A percentile compares a stretch with the other conserved stretches of the same genome.
Conservation (phyloP, 2,797 vertebrate genomes). For the Leuciscus waleckii region DNA sequence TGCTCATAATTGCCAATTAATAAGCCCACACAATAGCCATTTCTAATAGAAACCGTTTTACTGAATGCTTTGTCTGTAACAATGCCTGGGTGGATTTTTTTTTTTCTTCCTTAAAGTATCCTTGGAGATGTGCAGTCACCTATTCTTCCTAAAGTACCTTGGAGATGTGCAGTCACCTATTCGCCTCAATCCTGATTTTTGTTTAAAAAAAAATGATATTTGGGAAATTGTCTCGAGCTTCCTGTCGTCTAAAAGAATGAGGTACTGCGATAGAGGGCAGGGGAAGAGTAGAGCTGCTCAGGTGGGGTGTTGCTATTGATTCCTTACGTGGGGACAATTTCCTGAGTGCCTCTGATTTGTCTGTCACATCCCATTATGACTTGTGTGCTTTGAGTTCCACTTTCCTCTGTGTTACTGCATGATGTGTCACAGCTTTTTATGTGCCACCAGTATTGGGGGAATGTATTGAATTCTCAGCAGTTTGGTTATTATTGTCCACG, state of each 20-base stretch:
- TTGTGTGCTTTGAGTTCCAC: constrained; percentile 66
- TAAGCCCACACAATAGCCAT: neutral
- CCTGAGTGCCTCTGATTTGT: constrained; percentile 74
- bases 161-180: neutral
- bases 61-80: neutral
- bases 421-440: constrained; percentile 68
- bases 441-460: constrained; percentile 62
- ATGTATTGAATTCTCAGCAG: constrained; percentile 65
- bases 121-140: neutral
- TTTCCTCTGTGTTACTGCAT: constrained; percentile 65
- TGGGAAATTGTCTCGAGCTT: constrained; percentile 41
- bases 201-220: neutral
- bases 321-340: constrained; percentile 72
- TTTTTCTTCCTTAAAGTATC: neutral
- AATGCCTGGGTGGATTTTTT: neutral
- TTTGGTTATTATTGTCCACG: constrained; percentile 63
- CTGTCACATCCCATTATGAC: constrained; percentile 77
- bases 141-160: constrained; percentile 20
- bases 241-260: constrained; percentile 29
- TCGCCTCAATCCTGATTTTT: constrained; percentile 1
- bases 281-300: constrained; percentile 38
- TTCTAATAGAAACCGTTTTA: neutral
- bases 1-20: constrained; percentile 1
- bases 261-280: constrained; percentile 3
- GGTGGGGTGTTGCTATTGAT: constrained; percentile 69